Conservation (phyloP, 2,888 invertebrate species). For the Pristionchus entomophagus region DNA sequence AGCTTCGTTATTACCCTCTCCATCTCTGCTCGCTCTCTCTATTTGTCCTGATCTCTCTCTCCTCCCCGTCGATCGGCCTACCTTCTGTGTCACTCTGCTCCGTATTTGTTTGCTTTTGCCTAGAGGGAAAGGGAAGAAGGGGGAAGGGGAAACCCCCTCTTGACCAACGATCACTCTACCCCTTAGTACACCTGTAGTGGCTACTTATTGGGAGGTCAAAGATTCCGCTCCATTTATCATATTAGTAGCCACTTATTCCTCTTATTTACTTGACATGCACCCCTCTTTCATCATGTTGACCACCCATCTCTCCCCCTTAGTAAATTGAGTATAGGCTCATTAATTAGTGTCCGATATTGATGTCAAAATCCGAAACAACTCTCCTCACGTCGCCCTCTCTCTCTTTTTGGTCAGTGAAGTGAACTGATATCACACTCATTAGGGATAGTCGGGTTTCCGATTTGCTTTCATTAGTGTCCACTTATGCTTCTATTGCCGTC, state of each 20-base stretch:
- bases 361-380: not conserved
- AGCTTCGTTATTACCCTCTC: too few species aligned
- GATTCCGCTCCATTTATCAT: not conserved
- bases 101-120: not conserved
- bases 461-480: not conserved
- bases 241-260: too few species aligned
- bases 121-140: too few species aligned
- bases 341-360: too few species aligned
- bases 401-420: too few species aligned
- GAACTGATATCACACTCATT: too few species aligned
- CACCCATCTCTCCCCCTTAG: too few species aligned
- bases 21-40: constrained; percentile 1
- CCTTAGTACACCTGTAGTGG: constrained; percentile 39
- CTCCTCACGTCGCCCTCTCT: not conserved
- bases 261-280: too few species aligned
- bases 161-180: constrained; percentile 21
- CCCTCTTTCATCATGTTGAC: too few species aligned
- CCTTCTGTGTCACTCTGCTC: not conserved
- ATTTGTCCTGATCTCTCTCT: not conserved
- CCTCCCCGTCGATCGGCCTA: not conserved
- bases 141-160: not conserved
- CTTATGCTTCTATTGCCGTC: not conserved
- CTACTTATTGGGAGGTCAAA: not conserved
- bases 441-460: not conserved
- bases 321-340: too few species aligned